phyloP scores from a whole-genome alignment of 37 sponge, comb jelly and placozoan species.

The Petrosia ficiformis region DNA sequence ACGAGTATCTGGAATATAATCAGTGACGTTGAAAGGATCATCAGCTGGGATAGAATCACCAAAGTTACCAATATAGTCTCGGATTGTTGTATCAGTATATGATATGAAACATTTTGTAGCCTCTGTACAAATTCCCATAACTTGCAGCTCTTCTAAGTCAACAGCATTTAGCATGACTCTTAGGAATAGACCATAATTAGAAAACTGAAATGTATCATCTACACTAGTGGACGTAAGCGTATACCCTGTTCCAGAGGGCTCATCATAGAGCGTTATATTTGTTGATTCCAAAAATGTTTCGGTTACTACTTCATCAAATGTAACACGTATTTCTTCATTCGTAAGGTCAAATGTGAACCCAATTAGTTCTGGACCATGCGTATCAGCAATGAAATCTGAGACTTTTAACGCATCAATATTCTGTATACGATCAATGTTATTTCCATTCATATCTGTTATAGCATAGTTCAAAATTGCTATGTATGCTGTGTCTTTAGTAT shows the following conservation, averaged over 20 bases:
- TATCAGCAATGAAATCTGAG: slow-evolving; percentile 68
- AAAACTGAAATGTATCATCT: neutral
- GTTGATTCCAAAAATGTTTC: neutral
- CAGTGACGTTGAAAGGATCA: slow-evolving; percentile 45
- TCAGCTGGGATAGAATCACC: slow-evolving; percentile 25
- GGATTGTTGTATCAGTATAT: slow-evolving; percentile 20
- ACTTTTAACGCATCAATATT: slow-evolving; percentile 63
- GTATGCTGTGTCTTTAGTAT: slow-evolving; percentile 43
- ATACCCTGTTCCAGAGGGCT: slow-evolving; percentile 5
- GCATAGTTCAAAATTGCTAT: slow-evolving; percentile 68
- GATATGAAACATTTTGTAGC: slow-evolving; percentile 58
- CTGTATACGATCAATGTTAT: slow-evolving; percentile 49
- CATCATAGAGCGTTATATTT: slow-evolving; percentile 23
- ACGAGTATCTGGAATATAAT: slow-evolving; percentile 38
- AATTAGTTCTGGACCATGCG: slow-evolving; percentile 60
- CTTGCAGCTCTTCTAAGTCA: slow-evolving; percentile 22
- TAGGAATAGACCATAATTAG: neutral
- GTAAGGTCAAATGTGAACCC: slow-evolving; percentile 62
- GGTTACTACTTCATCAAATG: slow-evolving; percentile 64
- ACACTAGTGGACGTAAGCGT: slow-evolving; percentile 17
- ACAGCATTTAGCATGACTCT: slow-evolving; percentile 2
- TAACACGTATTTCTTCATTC: slow-evolving; percentile 34
- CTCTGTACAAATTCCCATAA: slow-evolving; percentile 41
- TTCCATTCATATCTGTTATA: slow-evolving; percentile 73
- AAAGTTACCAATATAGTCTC: slow-evolving; percentile 23